Evolutionary conservation across 2,888 invertebrate species (phyloP).

Genomic region (Unio pictorum): DNA sequence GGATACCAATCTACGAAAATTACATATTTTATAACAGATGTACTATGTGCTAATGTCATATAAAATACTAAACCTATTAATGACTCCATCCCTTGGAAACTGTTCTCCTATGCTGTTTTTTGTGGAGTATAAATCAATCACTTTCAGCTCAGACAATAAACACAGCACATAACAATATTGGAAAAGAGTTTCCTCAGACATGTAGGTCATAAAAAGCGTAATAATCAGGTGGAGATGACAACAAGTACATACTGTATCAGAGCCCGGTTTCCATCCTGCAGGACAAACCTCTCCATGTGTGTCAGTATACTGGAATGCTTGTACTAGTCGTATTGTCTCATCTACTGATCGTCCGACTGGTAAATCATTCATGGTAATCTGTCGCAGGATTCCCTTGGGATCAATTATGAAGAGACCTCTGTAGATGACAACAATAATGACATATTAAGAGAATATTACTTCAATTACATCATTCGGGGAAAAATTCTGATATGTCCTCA

Average conservation of each 20-base stretch:
- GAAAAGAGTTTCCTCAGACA: no score
- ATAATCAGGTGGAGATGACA: not conserved
- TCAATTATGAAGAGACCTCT: slow-evolving; percentile 95
- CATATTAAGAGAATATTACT: no score
- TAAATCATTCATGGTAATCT: slow-evolving; percentile 97
- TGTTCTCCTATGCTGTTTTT: no score
- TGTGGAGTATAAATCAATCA: no score
- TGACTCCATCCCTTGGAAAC: no score
- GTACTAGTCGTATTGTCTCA: slow-evolving; percentile 92
- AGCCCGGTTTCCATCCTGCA: slow-evolving; percentile 93
- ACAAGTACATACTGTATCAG: slow-evolving; percentile 82
- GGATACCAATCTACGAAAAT: no score
- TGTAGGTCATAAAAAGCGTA: not conserved
- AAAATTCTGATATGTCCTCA: no score
- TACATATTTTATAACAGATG: no score
- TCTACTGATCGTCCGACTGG: slow-evolving; percentile 88
- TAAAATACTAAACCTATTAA: no score
- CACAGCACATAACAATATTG: no score
- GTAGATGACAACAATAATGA: slow-evolving; percentile 5
- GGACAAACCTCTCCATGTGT: slow-evolving; percentile 91
- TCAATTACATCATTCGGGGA: not conserved
- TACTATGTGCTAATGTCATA: no score
- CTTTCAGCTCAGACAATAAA: no score
- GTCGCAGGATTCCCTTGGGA: slow-evolving; percentile 87
- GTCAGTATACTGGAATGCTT: slow-evolving; percentile 87